A percentile compares a stretch with the other conserved stretches of the same genome.
phyloP scores from a whole-genome alignment of 1,140 invertebrate species.

The Notospermus geniculatus region DNA sequence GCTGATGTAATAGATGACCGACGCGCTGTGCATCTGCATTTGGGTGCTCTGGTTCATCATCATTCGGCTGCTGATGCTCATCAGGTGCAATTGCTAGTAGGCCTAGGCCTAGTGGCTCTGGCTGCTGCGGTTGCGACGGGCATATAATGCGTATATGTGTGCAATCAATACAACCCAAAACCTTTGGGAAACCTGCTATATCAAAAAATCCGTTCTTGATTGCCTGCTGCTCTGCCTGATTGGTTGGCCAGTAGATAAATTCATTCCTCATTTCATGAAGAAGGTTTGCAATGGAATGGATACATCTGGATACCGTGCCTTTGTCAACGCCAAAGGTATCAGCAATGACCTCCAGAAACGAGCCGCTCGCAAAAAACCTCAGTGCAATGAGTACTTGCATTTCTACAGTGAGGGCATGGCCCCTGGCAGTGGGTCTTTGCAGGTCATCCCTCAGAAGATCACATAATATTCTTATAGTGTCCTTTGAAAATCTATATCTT shows the following conservation, averaged over 20 bases:
- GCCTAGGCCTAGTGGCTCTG: no score
- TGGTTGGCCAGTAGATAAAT: neutral
- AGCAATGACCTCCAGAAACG: slow-evolving; percentile 21
- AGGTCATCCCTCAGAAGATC: no score
- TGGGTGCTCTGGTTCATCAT: no score
- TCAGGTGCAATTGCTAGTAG: no score
- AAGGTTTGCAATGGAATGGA: slow-evolving; percentile 11
- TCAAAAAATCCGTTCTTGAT: slow-evolving; percentile 1
- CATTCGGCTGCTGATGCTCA: no score
- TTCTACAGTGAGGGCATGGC: neutral
- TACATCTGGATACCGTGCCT: slow-evolving; percentile 14
- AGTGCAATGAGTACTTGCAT: slow-evolving; percentile 22
- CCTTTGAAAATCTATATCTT: no score
- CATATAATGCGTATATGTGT: slow-evolving; percentile 5
- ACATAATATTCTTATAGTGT: no score
- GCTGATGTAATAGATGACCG: no score
- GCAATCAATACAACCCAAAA: slow-evolving; percentile 2
- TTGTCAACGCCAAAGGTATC: slow-evolving; percentile 23
- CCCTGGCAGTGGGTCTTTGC: neutral
- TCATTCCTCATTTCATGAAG: neutral
- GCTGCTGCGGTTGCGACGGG: neutral
- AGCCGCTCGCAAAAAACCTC: slow-evolving; percentile 23
- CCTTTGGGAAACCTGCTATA: neutral
- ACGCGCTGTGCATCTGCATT: no score
- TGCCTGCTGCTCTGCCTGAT: no score